A percentile compares a stretch with the other conserved stretches of the same genome.
Evolutionary conservation across 2,888 invertebrate species (phyloP).

Genomic region (Eilema caniola): DNA sequence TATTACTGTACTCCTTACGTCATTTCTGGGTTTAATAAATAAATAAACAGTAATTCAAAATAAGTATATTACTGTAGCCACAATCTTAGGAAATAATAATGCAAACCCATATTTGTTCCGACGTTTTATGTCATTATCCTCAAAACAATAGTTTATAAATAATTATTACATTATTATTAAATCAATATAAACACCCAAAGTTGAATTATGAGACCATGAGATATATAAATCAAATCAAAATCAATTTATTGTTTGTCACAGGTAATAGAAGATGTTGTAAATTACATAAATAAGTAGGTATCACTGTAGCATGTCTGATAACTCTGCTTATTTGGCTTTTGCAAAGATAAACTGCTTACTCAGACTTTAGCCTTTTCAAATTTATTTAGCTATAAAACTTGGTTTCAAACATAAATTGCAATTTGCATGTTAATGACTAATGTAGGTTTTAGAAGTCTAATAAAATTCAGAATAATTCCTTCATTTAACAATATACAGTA

Average conservation of each 20-base stretch:
- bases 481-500: not conserved
- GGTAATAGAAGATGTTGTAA: too few relatives aligned
- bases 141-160: too few relatives aligned
- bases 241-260: too few relatives aligned
- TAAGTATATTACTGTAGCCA: not conserved
- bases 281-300: too few relatives aligned
- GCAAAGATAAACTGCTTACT: too few relatives aligned
- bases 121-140: not conserved
- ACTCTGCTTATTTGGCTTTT: too few relatives aligned
- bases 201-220: too few relatives aligned
- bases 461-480: not conserved
- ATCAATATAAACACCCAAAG: too few relatives aligned
- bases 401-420: not conserved
- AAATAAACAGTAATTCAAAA: not conserved
- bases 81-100: not conserved
- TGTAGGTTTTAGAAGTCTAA: not conserved
- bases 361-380: too few relatives aligned
- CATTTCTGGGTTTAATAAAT: not conserved
- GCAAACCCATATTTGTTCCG: not conserved
- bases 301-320: too few relatives aligned
- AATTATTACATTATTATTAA: too few relatives aligned
- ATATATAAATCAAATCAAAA: too few relatives aligned
- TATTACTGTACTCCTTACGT: not conserved
- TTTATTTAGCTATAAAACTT: not conserved
- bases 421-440: not conserved